Conservation (phyloP, 1,140 invertebrate genomes). For the Charaxes varanes region DNA sequence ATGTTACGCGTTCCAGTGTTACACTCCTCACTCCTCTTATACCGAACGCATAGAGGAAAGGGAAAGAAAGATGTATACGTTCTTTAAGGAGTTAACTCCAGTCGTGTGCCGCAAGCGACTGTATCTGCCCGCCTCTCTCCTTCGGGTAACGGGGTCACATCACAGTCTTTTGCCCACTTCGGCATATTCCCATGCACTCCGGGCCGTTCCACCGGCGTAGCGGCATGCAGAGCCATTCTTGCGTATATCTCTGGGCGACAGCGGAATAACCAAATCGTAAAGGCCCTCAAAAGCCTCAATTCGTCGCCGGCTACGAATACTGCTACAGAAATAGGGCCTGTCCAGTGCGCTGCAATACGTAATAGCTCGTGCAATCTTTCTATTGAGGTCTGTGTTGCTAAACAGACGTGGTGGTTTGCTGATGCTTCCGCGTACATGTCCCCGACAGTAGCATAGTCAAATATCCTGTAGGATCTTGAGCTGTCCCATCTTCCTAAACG, state of each 20-base stretch:
- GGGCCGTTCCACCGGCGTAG: conserved; percentile 44
- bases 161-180: too few species aligned
- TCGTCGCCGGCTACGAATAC: conserved; percentile 87
- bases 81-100: too few species aligned
- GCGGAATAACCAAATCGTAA: conserved; percentile 82
- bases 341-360: conserved; percentile 87
- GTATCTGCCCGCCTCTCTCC: too few species aligned
- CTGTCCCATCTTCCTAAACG: conserved; percentile 83
- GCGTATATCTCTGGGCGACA: conserved; percentile 82
- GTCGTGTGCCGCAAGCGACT: too few species aligned
- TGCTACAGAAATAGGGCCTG: conserved; percentile 89
- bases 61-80: too few species aligned
- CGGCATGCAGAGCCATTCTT: conserved; percentile 48
- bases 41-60: too few species aligned
- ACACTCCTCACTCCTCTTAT: too few species aligned
- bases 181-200: conserved; percentile 79
- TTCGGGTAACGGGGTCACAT: too few species aligned
- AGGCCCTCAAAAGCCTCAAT: conserved; percentile 79
- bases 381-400: conserved; percentile 89
- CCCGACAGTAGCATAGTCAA: conserved; percentile 83
- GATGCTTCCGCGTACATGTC: conserved; percentile 75
- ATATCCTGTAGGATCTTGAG: conserved; percentile 79
- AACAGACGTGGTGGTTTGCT: conserved; percentile 78
- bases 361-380: conserved; percentile 86
- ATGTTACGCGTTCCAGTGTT: too few species aligned